Evolutionary conservation across 2,888 invertebrate species (phyloP).

Genomic region (Pyrrhosoma nymphula): DNA sequence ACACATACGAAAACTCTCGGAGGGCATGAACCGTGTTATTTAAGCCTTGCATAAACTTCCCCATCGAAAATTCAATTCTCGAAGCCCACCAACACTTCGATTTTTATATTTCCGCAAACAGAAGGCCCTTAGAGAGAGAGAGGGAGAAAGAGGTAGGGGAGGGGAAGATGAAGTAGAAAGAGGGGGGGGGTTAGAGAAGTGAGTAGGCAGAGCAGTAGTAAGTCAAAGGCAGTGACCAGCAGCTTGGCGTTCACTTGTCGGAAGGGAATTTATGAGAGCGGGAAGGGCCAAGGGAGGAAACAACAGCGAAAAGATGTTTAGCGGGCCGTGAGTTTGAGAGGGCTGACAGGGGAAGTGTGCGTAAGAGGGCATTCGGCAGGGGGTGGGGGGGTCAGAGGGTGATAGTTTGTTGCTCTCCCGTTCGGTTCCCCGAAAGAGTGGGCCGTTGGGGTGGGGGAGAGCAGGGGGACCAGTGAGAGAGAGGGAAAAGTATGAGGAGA

Average conservation of each 20-base stretch:
- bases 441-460: neutral
- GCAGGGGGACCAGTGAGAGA: neutral
- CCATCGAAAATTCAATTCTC: neutral
- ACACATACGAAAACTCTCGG: neutral
- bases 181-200: too few species aligned
- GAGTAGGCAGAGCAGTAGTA: neutral
- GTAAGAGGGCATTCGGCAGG: neutral
- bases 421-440: too few species aligned
- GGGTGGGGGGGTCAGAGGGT: neutral
- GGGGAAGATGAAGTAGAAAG: too few species aligned
- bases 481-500: neutral
- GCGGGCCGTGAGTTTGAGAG: neutral
- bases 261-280: conserved; percentile 10
- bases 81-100: neutral
- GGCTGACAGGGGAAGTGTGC: neutral
- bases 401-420: neutral
- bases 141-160: too few species aligned
- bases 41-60: conserved; percentile 22
- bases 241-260: neutral
- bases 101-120: neutral
- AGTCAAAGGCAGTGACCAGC: neutral
- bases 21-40: neutral
- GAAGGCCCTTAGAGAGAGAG: neutral
- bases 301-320: conserved; percentile 28
- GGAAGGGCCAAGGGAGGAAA: neutral